These are phyloP conservation scores for Eretmochelys imbricata DNA, from an alignment of 2,113 vertebrate genomes.

Conservation along the genomic window DNA sequence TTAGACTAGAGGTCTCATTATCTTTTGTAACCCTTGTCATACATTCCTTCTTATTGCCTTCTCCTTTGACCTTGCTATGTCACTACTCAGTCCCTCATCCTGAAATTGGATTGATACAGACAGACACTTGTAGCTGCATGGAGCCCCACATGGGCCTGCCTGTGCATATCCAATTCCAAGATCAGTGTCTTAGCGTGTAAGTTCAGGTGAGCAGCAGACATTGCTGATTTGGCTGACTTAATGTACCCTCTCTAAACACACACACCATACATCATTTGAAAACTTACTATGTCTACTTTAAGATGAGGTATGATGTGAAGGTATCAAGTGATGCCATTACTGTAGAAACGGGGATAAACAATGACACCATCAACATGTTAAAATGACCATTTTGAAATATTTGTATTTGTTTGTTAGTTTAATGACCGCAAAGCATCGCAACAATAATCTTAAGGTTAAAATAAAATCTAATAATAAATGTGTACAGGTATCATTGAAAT, in stretches of 20 bases:
- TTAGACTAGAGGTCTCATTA: too few relatives aligned
- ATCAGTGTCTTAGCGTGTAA: neutral
- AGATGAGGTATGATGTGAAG: neutral
- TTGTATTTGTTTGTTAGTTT: neutral
- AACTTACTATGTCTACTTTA: neutral
- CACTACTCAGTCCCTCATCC: neutral
- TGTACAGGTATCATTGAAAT: neutral
- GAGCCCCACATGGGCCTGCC: neutral
- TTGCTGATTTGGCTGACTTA: neutral
- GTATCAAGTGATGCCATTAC: neutral
- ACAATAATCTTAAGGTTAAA: neutral
- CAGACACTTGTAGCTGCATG: neutral
- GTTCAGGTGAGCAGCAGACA: neutral
- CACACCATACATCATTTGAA: neutral
- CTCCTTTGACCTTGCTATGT: neutral
- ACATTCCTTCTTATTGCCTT: neutral
- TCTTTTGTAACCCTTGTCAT: neutral
- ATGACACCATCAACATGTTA: neutral
- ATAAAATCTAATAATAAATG: neutral
- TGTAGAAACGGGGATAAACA: neutral
- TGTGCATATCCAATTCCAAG: neutral
- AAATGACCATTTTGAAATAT: neutral
- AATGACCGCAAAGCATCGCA: neutral
- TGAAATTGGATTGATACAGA: accelerated
- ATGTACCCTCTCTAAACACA: neutral